phyloP scores from a whole-genome alignment of 2,888 invertebrate species.

The Ophion obscuratus region DNA sequence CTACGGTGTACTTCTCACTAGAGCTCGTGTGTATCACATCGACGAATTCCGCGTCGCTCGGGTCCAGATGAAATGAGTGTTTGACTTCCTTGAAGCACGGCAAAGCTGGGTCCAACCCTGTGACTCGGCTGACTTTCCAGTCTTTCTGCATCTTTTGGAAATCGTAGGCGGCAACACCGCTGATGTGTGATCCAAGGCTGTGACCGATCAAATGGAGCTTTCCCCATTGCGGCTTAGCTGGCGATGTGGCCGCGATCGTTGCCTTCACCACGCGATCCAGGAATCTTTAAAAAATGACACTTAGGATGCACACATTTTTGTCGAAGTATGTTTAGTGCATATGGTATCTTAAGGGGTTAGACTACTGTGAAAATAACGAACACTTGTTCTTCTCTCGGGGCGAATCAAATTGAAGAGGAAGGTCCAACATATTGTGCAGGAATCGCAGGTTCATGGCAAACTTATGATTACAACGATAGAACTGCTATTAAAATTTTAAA shows the following conservation, averaged over 20 bases:
- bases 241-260: conserved; percentile 83
- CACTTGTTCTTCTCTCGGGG: too few relatives aligned
- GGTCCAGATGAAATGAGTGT: conserved; percentile 85
- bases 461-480: too few relatives aligned
- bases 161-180: conserved; percentile 85
- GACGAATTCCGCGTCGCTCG: conserved; percentile 86
- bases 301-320: neutral
- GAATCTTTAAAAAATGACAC: neutral
- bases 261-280: conserved; percentile 78
- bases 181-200: conserved; percentile 88
- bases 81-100: conserved; percentile 86
- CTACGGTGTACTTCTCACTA: conserved; percentile 85
- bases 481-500: too few relatives aligned
- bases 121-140: conserved; percentile 79
- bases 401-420: too few relatives aligned
- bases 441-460: too few relatives aligned
- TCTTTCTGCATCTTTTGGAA: conserved; percentile 82
- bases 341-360: too few relatives aligned
- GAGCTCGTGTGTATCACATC: conserved; percentile 89
- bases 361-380: too few relatives aligned
- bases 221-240: conserved; percentile 72
- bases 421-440: too few relatives aligned
- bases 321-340: too few relatives aligned
- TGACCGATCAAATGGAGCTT: conserved; percentile 86
- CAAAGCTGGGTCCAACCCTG: conserved; percentile 88